These are phyloP conservation scores for Philhelius pedissequus DNA, from an alignment of 2,888 invertebrate genomes.

Conservation along the genomic window DNA sequence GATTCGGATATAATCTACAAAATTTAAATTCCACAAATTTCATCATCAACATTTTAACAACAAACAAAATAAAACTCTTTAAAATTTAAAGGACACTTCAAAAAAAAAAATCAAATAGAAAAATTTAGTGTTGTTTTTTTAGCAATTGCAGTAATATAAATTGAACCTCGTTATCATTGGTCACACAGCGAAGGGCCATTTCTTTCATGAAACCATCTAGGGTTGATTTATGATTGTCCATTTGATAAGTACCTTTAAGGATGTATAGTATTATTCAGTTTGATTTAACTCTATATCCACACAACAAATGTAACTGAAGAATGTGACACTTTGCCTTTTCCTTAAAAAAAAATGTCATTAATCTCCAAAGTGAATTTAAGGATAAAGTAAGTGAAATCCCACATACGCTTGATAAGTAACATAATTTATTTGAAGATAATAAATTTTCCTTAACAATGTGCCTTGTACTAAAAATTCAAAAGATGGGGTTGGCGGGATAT, in stretches of 20 bases:
- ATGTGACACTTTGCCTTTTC: slow-evolving; percentile 14
- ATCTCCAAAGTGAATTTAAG: slow-evolving; percentile 49
- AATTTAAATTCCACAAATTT: no score
- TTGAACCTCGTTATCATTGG: slow-evolving; percentile 50
- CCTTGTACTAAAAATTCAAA: neutral
- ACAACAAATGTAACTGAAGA: neutral
- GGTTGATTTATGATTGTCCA: slow-evolving; percentile 66
- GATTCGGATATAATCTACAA: no score
- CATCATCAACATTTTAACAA: neutral
- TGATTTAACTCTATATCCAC: neutral
- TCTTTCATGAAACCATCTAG: slow-evolving; percentile 27
- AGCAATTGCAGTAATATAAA: slow-evolving; percentile 17
- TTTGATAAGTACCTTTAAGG: slow-evolving; percentile 35
- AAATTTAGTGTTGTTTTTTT: neutral
- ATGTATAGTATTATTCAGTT: neutral
- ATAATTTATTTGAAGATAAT: slow-evolving; percentile 54
- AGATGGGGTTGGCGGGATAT: neutral
- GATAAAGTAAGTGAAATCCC: slow-evolving; percentile 29
- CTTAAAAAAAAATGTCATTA: slow-evolving; percentile 32
- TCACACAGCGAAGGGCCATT: slow-evolving; percentile 47
- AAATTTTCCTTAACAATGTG: slow-evolving; percentile 57
- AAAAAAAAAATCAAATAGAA: neutral
- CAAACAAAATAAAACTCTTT: neutral
- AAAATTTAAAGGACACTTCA: neutral
- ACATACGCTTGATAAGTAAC: slow-evolving; percentile 39